Evolutionary conservation across 2,797 vertebrate species (phyloP), one percentile per base, ranked within the genome.

Genomic region (Chelmon rostratus): DNA sequence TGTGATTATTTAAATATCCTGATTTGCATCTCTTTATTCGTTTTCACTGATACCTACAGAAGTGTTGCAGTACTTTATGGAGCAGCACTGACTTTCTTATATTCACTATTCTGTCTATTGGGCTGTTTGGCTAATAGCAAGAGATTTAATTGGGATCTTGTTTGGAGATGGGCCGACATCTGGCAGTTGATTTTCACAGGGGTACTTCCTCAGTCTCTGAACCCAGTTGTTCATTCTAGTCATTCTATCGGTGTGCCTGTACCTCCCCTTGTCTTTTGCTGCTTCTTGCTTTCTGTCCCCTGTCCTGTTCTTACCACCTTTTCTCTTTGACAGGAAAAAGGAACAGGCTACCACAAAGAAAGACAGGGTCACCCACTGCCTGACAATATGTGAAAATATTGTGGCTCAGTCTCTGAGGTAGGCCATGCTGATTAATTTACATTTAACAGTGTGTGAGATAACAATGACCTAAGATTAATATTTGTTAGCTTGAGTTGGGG

Each of bases 371-470:
- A 98, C 96, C 79, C 98, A 99, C 71, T 99, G 98, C 88, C 93
- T 99, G 93, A 99, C 98, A 1, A 99, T 99, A 95, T 99, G 98
- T 88, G 98, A 99, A 92, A 99, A 98, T 89, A 99, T 99, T 38
- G 96, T 98, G 83, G 97, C 97, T 59, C 98, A 99, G 86, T 98
- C 98, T 42, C 94, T 99, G 88, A 98, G 98, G 98, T 99, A 96
- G 90, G 93, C 49, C 18, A 18, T 71, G 38, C 7, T 64, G 13
- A 12, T 44, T 16, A 28, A 57, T 54, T 38, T 47, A n/a, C 3
- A 8, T 18, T n/a, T 50, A 11, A 33, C 6, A 33, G 8, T 10
- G 23, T 28, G 7, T 52, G 21, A 63, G 9, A 50, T 38, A 31
- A 63, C 9, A 42, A 8, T 52, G 31, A 74, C 2, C 1, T 38